Evolutionary conservation across 1,140 invertebrate species (phyloP), one percentile per base, ranked within the genome.

Genomic region (Coenobita brevimanus): DNA sequence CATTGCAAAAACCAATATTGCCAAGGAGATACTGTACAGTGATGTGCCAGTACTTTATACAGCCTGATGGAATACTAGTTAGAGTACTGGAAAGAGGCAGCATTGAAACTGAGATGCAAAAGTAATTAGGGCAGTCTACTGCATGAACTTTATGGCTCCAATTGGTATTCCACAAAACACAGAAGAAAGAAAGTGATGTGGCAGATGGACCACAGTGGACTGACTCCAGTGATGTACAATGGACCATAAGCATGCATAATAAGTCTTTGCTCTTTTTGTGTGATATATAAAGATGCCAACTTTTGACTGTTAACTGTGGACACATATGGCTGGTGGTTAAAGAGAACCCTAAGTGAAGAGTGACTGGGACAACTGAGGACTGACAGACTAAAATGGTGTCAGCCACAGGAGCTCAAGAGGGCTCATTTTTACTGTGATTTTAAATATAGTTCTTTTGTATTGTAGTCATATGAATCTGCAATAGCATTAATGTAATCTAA

Each of bases 381-480:
- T 24, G 79, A 62, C 24, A 36, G 41, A 62, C 60, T 27, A 46
- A 41, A 27, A 57, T 33, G 8, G n/a, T n/a, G 43, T 71, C 54
- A 27, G 10, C 24, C 38, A 13, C 57, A 38, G 36, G 82, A 85
- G 73, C 82, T 85, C 82, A 33, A 33, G 41, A 27, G 24, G 43
- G 82, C 73, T 85, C 73, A 30, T 33, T 38, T 76, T 81, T 85
- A 75, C 82, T 85, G 82, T 85, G 82, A 85, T 85, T 85, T 85
- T 85, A 82, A 75, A 85, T 85, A 76, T 85, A 85, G 82, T 46
- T 84, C 60, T 84, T 73, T 67, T 21, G 43, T 3, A 38, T 36
- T 81, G 33, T 76, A 85, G 38, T 85, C 33, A 38, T 76, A 71
- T 71, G 60, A 76, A 15, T 75, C 43, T 85, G 46, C 67, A 64